These are phyloP conservation scores for Habropoda laboriosa DNA, from an alignment of 1,140 invertebrate species.

Conservation along the genomic window DNA sequence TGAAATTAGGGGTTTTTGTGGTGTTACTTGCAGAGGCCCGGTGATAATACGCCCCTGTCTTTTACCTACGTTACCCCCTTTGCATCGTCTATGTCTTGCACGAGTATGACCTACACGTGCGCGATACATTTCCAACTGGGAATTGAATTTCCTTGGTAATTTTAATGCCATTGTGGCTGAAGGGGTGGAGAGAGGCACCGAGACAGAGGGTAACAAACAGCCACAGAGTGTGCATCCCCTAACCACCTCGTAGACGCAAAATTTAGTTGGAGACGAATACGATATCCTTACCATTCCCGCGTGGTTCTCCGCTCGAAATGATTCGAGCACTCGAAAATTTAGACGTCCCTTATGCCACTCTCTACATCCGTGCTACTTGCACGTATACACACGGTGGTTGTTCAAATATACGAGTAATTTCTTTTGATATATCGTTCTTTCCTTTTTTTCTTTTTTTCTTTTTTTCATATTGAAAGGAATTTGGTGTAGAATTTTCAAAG, in stretches of 20 bases:
- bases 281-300: slow-evolving; percentile 40
- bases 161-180: slow-evolving; percentile 77
- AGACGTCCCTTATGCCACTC: slow-evolving; percentile 5
- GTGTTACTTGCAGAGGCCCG: not conserved
- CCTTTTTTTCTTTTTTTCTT: not conserved
- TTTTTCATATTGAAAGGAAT: not conserved
- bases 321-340: slow-evolving; percentile 8
- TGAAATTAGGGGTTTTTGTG: no score
- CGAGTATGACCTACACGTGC: slow-evolving; percentile 62
- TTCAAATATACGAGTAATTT: not conserved
- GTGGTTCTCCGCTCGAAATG: slow-evolving; percentile 31
- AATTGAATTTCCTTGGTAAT: slow-evolving; percentile 80
- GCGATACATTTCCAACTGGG: slow-evolving; percentile 75
- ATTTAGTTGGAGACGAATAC: slow-evolving; percentile 56
- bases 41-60: slow-evolving; percentile 31
- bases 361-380: not conserved
- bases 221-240: slow-evolving; percentile 45
- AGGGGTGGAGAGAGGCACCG: slow-evolving; percentile 47
- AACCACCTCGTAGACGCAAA: slow-evolving; percentile 51
- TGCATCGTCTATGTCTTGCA: slow-evolving; percentile 39
- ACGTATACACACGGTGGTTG: no score
- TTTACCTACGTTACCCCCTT: slow-evolving; percentile 29
- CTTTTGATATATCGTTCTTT: not conserved
- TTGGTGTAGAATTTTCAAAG: not conserved
- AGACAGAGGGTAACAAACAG: slow-evolving; percentile 74